Evolutionary conservation across 92 coral and sea anemone genomes (phyloP), one percentile per base, ranked within the genome.

Genomic region (Epizoanthus scotinus): DNA sequence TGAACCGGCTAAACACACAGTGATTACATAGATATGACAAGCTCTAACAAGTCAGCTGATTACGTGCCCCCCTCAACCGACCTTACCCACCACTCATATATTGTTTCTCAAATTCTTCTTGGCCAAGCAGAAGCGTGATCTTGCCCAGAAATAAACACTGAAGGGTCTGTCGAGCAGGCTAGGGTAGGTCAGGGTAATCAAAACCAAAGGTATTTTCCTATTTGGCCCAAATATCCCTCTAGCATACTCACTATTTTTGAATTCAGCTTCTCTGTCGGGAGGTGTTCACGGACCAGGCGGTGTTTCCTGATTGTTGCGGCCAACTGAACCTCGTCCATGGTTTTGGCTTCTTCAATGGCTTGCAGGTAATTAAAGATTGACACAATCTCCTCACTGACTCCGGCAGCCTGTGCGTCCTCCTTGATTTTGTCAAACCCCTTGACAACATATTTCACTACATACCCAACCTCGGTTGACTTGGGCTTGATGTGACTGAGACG

Each of bases 401-500:
- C 65, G 50, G 59, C 81, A 8, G 71, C 72, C 28, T 78, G 89
- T 38, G 77, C 44, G 5, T 68, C 89, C 42, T 50, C 62, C 9
- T 68, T 24, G 69, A 85, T 70, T 34, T 79, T 63, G 3, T 71
- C 72, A 77, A 77, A 85, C 36, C 89, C 89, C 36, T 54, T 63
- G 65, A 87, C 71, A 29, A 84, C 87, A 27, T 87, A 87, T 83
- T 85, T 92, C 40, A 93, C 89, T 9, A 90, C 83, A 60, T 90
- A 93, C 3, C 72, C 79, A 15, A 82, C 26, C 27, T 83, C 67
- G 6, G 85, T 18, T 8, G 77, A 56, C 0, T 50, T 56, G 3
- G 98, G 94, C 68, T 92, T 92, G 25, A 95, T 85, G 90, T 95
- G 98, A 68, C 93, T 90, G n/a, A 95, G 87, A 13, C 95, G 89